Conservation (phyloP, 2,888 invertebrate species). For the Lamellibrachia satsuma region DNA sequence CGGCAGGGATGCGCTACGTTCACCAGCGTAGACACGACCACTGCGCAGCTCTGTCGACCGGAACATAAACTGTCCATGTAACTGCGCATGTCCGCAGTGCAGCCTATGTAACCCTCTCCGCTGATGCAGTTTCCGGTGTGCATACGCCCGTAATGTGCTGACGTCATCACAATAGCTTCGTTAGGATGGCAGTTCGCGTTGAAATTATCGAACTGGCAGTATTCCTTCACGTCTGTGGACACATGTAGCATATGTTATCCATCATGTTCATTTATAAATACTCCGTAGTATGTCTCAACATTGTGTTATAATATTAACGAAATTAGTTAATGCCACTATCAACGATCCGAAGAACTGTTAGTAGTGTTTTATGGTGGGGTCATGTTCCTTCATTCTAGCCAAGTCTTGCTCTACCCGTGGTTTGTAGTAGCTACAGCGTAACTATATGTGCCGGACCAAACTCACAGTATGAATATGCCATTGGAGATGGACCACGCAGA, state of each 20-base stretch:
- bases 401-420: not conserved
- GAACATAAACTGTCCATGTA: slow-evolving; percentile 29
- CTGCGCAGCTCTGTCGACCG: slow-evolving; percentile 27
- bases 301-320: not conserved
- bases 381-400: too few relatives aligned
- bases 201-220: slow-evolving; percentile 38
- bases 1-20: slow-evolving; percentile 29
- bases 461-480: too few relatives aligned
- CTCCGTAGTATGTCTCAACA: not conserved
- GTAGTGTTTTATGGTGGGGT: too few relatives aligned
- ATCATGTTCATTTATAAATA: not conserved
- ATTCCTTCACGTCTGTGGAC: slow-evolving; percentile 30
- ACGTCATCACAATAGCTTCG: slow-evolving; percentile 36
- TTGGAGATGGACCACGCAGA: too few relatives aligned
- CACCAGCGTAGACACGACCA: slow-evolving; percentile 26
- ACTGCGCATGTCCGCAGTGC: slow-evolving; percentile 30
- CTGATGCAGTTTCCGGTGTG: slow-evolving; percentile 37
- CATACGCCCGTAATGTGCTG: slow-evolving; percentile 42
- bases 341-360: too few relatives aligned
- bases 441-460: not conserved
- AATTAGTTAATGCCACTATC: not conserved
- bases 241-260: not conserved
- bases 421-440: not conserved
- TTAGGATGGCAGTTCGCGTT: slow-evolving; percentile 33
- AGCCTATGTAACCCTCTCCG: slow-evolving; percentile 41